Evolutionary conservation across 2,888 invertebrate species (phyloP).

Genomic region (Atrina japonica): DNA sequence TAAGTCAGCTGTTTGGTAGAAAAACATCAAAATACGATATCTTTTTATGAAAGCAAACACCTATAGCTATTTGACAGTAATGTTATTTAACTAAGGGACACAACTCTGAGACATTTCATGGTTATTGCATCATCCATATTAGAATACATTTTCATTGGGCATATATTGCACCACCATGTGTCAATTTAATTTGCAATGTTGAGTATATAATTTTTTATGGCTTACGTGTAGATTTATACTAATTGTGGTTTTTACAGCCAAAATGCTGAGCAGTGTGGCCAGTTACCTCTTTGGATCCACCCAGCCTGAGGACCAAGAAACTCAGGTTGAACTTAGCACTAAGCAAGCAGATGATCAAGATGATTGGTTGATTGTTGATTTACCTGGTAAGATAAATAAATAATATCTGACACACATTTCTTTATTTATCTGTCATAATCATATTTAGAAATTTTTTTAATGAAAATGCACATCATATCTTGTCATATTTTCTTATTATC

Average conservation of each 20-base stretch:
- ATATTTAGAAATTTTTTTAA: too few species aligned
- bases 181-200: neutral
- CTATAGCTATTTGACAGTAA: too few species aligned
- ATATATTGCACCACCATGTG: neutral
- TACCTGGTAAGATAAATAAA: conserved; percentile 59
- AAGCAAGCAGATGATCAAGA: conserved; percentile 50
- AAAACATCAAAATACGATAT: too few species aligned
- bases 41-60: too few species aligned
- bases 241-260: conserved; percentile 16
- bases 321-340: conserved; percentile 52
- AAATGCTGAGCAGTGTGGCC: conserved; percentile 66
- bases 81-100: too few species aligned
- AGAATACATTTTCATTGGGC: neutral
- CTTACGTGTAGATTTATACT: conserved; percentile 3
- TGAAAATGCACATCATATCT: too few species aligned
- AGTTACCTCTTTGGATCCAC: conserved; percentile 66
- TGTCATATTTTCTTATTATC: too few species aligned
- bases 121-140: neutral
- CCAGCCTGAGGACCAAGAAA: conserved; percentile 44
- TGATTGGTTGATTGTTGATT: conserved; percentile 57
- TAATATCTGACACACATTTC: neutral
- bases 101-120: neutral
- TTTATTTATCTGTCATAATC: neutral
- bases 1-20: too few species aligned
- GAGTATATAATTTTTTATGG: neutral